Base-by-base conservation (phyloP, 2,888 invertebrate species). In the Tachina grossa region DNA sequence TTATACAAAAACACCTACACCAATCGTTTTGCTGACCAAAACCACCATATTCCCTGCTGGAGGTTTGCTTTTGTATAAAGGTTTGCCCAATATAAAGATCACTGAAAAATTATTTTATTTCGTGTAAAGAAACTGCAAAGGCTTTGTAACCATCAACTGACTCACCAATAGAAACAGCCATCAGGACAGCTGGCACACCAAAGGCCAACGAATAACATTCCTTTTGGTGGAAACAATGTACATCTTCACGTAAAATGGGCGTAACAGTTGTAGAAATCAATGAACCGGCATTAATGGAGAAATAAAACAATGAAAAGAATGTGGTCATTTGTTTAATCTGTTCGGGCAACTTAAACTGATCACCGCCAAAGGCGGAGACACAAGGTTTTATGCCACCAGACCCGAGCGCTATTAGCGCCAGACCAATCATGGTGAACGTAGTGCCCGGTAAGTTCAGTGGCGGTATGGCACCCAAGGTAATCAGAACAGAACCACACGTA, bases 371-470 rank as follows among this genome's bases (percentile, higher is more conserved):
- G 0, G 97, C 95, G 0, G 96, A 94, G 1, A 97, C 96, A 90
- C 97, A 97, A 0, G 97, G 96, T 88, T 97, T 97, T 86, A 97
- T 97, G 5, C 97, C 97, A 0, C 97, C 97, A 0, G 96, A 96
- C 2, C 97, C 96, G 5, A 96, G 87, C 0, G 96, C 96, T 82
- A 97, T 95, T 87, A 96, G 92, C 14, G 95, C 90, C 41, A 97
- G 92, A 0, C 96, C 96, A 22, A 95, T 88, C 84, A 96, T 92
- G 1, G 95, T 95, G 84, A 96, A 91, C 45, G 89, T 89, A n/a
- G 92, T 91, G 53, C 91, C 93, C 1, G 94, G 94, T 45, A 94
- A 87, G 61, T 92, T 92, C n/a, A 94, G 88, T 0, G 93, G 91
- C 0, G 94, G 94, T 57, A 95, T 93, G 0, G 94, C 94, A 2